phyloP scores from a whole-genome alignment of 1,140 invertebrate species.

The Frieseomelitta varia region DNA sequence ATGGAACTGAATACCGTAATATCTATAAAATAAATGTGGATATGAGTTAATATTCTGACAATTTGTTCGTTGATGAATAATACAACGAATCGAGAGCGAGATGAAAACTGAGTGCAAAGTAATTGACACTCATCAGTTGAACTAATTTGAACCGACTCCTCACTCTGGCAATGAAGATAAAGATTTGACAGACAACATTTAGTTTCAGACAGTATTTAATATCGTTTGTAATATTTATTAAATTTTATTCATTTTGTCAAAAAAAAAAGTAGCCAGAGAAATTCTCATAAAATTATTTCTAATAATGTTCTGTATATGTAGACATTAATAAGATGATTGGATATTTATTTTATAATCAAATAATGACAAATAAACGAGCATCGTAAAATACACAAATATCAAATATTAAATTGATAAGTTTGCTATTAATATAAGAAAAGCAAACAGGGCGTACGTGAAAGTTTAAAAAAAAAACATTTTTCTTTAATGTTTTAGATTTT shows the following conservation, averaged over 20 bases:
- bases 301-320: not conserved
- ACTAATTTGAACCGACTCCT: not conserved
- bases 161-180: not conserved
- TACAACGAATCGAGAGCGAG: not conserved
- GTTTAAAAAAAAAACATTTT: too few species aligned
- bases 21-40: not conserved
- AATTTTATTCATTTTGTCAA: not conserved
- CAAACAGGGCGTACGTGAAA: not conserved
- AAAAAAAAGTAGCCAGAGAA: not conserved
- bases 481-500: not conserved
- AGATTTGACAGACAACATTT: not conserved
- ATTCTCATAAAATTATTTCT: not conserved
- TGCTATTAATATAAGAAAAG: not conserved
- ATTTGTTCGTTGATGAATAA: not conserved
- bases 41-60: not conserved
- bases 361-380: not conserved
- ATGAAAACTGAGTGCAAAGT: not conserved
- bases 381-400: not conserved
- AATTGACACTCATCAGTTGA: not conserved
- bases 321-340: not conserved
- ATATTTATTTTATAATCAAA: not conserved
- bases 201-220: conserved; percentile 2
- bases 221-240: not conserved
- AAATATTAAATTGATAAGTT: not conserved
- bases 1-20: not conserved